These are phyloP conservation scores for Salmo trutta DNA, from an alignment of 2,797 vertebrate species.

Conservation along the genomic window DNA sequence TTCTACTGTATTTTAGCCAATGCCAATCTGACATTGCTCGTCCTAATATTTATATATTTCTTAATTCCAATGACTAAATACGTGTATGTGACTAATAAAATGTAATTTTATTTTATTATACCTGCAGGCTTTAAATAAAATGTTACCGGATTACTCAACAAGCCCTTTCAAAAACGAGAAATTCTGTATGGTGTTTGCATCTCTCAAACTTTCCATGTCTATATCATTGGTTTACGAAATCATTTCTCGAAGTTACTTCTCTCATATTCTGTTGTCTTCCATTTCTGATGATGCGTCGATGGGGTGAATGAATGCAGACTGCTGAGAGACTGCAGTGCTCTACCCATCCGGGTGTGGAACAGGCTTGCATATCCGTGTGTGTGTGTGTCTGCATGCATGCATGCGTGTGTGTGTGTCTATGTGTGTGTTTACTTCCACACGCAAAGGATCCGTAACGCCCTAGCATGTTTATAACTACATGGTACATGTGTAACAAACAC, in stretches of 20 bases:
- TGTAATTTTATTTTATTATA: no score
- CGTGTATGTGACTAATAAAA: no score
- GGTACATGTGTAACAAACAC: slow-evolving; percentile 32
- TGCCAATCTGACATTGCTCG: no score
- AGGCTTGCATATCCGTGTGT: slow-evolving; percentile 29
- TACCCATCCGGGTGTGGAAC: slow-evolving; percentile 46
- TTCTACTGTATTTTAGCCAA: no score
- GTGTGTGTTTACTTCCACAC: slow-evolving; percentile 22
- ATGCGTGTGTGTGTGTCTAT: background rate
- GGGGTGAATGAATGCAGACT: slow-evolving; percentile 42
- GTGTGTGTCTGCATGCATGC: background rate
- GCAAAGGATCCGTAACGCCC: slow-evolving; percentile 64
- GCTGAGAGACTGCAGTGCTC: slow-evolving; percentile 53
- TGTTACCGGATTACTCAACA: background rate
- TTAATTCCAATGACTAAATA: no score
- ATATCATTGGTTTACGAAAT: background rate
- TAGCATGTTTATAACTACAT: slow-evolving; percentile 48
- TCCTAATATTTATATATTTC: no score
- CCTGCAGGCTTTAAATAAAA: no score
- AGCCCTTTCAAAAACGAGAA: background rate
- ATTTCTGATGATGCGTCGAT: slow-evolving; percentile 49
- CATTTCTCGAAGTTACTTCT: background rate
- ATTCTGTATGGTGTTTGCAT: background rate
- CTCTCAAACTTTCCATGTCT: background rate
- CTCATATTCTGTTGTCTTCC: slow-evolving; percentile 49